A percentile compares a stretch with the other conserved stretches of the same genome.
Conservation (phyloP, 1,140 invertebrate species). For the Pemphigus obesinymphae region DNA sequence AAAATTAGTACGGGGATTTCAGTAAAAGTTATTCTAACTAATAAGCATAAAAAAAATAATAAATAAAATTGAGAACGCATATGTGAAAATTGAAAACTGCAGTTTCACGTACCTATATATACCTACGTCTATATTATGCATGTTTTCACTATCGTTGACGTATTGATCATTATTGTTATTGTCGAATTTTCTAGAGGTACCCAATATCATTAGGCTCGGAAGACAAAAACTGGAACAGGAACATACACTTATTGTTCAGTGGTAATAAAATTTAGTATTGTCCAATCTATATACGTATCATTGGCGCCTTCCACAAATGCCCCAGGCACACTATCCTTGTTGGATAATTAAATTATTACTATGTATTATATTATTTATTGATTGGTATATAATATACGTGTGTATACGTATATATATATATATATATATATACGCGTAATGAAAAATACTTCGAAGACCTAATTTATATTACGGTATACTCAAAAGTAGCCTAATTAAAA, state of each 20-base stretch:
- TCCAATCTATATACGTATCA: slow-evolving; percentile 42
- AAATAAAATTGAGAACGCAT: not conserved
- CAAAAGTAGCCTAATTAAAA: not conserved
- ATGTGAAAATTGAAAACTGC: not conserved
- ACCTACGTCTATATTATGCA: too few relatives aligned
- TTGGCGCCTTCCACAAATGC: slow-evolving; percentile 43
- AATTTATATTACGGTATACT: slow-evolving; percentile 15
- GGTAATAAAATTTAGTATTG: slow-evolving; percentile 33
- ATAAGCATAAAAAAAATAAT: too few relatives aligned
- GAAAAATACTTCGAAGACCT: not conserved
- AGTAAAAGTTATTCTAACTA: too few relatives aligned
- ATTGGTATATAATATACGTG: not conserved
- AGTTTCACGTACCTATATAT: not conserved
- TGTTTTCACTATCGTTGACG: not conserved
- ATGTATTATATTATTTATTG: not conserved
- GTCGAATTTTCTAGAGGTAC: not conserved
- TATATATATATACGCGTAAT: too few relatives aligned
- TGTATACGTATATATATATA: not conserved
- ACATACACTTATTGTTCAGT: slow-evolving; percentile 12
- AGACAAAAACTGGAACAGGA: slow-evolving; percentile 11
- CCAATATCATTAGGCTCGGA: not conserved
- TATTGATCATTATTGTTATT: not conserved
- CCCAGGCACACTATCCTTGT: slow-evolving; percentile 11
- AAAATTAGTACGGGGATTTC: too few relatives aligned
- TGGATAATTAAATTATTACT: slow-evolving; percentile 29